Percentiles rank a stretch among this genome's conserved stretches.
phyloP scores from a whole-genome alignment of 2,797 vertebrate species.

The Xenopus petersii region DNA sequence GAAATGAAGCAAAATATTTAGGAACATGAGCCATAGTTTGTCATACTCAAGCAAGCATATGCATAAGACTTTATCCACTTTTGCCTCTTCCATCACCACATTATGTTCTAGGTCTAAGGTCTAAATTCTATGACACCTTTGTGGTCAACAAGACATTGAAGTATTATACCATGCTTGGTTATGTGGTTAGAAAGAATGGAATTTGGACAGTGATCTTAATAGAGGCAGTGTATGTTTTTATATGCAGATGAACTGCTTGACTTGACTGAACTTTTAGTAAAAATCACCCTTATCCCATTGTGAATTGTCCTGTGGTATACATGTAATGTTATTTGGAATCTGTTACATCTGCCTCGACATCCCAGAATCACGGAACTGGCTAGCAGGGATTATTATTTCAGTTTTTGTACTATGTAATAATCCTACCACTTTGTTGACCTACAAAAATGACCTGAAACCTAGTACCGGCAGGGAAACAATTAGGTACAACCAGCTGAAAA shows the following conservation, averaged over 20 bases:
- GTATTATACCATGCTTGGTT: constrained; percentile 53
- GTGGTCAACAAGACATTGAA: neutral
- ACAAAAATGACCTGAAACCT: neutral
- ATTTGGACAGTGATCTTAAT: constrained; percentile 37
- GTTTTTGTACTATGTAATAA: neutral
- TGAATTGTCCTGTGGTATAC: constrained; percentile 19
- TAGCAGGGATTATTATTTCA: neutral
- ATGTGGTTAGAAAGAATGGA: constrained; percentile 41
- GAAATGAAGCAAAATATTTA: neutral
- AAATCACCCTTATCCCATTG: constrained; percentile 66
- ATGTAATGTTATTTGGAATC: constrained; percentile 21
- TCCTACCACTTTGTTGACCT: neutral
- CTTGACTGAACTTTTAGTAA: constrained; percentile 77
- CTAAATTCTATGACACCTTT: neutral
- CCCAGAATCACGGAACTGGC: neutral
- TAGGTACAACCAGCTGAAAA: neutral
- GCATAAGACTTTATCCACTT: no score
- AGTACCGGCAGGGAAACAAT: no score
- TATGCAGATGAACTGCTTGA: constrained; percentile 80
- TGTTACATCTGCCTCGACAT: neutral
- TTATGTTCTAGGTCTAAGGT: neutral
- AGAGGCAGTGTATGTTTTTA: constrained; percentile 61
- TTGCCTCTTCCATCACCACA: no score
- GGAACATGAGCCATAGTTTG: neutral
- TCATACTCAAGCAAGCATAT: no score